phyloP scores from a whole-genome alignment of 2,113 vertebrate species.

The Tursiops truncatus region DNA sequence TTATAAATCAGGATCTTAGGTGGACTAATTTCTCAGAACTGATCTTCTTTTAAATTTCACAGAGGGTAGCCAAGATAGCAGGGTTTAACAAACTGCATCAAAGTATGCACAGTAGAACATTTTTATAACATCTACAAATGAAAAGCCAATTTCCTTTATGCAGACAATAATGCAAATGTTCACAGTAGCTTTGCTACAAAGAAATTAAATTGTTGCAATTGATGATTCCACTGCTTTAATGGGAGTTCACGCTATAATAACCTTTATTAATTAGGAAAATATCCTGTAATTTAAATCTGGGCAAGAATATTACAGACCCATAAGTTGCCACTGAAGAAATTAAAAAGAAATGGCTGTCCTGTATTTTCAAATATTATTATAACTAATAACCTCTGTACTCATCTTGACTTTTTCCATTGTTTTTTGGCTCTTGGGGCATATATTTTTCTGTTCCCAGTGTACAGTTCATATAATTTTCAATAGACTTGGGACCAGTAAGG shows the following conservation, averaged over 20 bases:
- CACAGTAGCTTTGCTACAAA: conserved; percentile 62
- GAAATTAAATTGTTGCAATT: conserved; percentile 70
- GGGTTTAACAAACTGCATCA: conserved; percentile 45
- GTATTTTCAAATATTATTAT: conserved; percentile 70
- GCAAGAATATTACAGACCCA: conserved; percentile 54
- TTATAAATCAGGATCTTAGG: conserved; percentile 50
- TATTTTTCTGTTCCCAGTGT: conserved; percentile 20
- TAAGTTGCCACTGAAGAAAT: conserved; percentile 70
- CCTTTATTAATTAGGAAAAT: conserved; percentile 75
- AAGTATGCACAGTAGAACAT: conserved; percentile 25
- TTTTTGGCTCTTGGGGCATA: not conserved
- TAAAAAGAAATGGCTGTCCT: conserved; percentile 63
- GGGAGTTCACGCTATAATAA: conserved; percentile 66
- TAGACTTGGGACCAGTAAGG: not conserved
- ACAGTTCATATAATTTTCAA: conserved; percentile 25
- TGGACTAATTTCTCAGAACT: conserved; percentile 45
- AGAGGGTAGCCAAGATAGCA: conserved; percentile 22
- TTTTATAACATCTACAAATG: conserved; percentile 71
- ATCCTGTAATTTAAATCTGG: conserved; percentile 65
- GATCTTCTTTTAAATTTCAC: conserved; percentile 22
- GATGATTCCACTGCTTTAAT: conserved; percentile 57
- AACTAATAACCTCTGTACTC: conserved; percentile 43
- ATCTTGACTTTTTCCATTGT: conserved; percentile 13
- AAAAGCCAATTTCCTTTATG: conserved; percentile 71
- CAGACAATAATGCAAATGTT: conserved; percentile 64